phyloP scores from a whole-genome alignment of 2,888 invertebrate genomes.

The Ceramica pisi region DNA sequence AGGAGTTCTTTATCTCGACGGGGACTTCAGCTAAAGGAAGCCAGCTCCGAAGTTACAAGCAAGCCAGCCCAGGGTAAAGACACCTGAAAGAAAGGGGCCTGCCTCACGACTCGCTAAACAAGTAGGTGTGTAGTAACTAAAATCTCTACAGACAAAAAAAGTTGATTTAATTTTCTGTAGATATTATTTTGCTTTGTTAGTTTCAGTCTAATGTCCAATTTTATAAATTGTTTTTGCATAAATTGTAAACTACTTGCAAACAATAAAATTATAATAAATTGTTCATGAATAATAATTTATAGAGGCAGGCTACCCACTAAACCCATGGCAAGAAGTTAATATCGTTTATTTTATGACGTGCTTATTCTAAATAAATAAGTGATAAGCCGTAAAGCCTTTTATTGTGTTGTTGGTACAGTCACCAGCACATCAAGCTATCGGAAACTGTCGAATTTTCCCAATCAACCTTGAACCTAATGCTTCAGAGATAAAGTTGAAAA shows the following conservation, averaged over 20 bases:
- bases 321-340: constrained; percentile 3
- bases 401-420: constrained; percentile 12
- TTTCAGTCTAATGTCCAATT: neutral
- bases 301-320: constrained; percentile 28
- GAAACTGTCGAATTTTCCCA: too few species aligned
- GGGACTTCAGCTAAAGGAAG: constrained; percentile 52
- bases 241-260: constrained; percentile 19
- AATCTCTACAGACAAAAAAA: constrained; percentile 21
- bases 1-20: constrained; percentile 76
- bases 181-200: constrained; percentile 12
- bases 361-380: constrained; percentile 47
- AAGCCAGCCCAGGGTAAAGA: neutral
- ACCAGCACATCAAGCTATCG: too few species aligned
- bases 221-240: neutral
- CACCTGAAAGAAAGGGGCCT: constrained; percentile 23
- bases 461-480: too few species aligned
- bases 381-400: constrained; percentile 31
- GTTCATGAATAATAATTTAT: neutral
- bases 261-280: constrained; percentile 17
- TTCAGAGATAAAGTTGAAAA: too few species aligned
- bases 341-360: constrained; percentile 28
- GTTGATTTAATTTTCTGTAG: constrained; percentile 14
- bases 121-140: constrained; percentile 49
- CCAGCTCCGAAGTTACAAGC: neutral
- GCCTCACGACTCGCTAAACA: constrained; percentile 23